Evolutionary conservation across 1,140 invertebrate species (phyloP).

Genomic region (Papilio polyxenes): DNA sequence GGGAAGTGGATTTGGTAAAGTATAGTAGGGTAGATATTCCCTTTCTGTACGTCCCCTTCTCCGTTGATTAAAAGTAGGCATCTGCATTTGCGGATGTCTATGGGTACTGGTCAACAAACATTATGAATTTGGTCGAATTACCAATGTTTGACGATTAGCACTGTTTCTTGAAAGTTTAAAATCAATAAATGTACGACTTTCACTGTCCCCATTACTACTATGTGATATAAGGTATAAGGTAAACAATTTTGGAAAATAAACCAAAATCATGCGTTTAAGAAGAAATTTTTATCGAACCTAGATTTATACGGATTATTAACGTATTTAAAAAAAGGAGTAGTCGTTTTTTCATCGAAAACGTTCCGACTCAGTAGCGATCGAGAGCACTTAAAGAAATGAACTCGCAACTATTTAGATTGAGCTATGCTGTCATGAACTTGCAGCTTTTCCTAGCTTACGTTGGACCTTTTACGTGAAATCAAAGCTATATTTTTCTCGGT

Average conservation of each 20-base stretch:
- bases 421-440: slow-evolving; percentile 9
- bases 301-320: neutral
- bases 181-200: too few species aligned
- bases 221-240: too few species aligned
- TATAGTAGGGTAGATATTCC: too few species aligned
- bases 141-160: too few species aligned
- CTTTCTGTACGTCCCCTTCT: too few species aligned
- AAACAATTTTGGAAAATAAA: too few species aligned
- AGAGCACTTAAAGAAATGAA: slow-evolving; percentile 23
- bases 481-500: neutral
- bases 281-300: neutral
- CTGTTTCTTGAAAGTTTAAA: too few species aligned
- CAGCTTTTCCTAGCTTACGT: neutral
- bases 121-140: too few species aligned
- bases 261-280: neutral
- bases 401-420: slow-evolving; percentile 6
- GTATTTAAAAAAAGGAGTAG: neutral
- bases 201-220: neutral
- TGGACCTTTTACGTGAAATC: slow-evolving; percentile 6
- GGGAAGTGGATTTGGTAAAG: too few species aligned
- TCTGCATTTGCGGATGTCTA: too few species aligned
- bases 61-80: too few species aligned
- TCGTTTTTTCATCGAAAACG: slow-evolving; percentile 4
- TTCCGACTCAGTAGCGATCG: neutral
- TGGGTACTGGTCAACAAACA: too few species aligned